Percentiles rank a stretch among this genome's conserved stretches.
phyloP scores from a whole-genome alignment of 2,797 vertebrate species.

The Platyrinchus mystaceus region DNA sequence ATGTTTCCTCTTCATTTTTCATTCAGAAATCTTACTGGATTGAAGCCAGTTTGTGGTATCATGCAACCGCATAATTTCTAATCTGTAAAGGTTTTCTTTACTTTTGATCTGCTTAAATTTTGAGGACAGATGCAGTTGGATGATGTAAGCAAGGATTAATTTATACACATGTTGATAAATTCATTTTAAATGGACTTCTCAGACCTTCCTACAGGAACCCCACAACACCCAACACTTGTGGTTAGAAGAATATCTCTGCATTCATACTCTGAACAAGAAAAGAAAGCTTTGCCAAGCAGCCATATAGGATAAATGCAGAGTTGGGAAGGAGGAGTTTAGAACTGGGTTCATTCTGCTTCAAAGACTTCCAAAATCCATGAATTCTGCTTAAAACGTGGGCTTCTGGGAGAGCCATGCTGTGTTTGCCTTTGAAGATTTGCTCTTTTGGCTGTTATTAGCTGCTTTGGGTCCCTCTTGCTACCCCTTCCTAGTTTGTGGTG shows the following conservation, averaged over 20 bases:
- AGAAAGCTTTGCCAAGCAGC: background rate
- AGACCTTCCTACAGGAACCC: background rate
- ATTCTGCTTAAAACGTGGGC: background rate
- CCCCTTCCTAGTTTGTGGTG: background rate
- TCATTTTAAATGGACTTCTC: background rate
- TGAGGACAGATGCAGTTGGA: background rate
- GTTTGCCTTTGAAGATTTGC: background rate
- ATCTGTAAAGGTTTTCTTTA: background rate
- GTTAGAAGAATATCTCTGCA: background rate
- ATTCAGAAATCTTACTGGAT: background rate
- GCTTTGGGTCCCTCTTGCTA: background rate
- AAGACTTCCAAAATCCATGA: background rate
- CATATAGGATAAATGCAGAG: background rate
- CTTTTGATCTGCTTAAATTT: background rate
- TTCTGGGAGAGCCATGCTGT: background rate
- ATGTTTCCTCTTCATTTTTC: background rate
- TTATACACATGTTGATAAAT: background rate
- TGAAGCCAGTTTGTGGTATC: background rate
- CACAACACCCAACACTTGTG: accelerated
- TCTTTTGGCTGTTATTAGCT: background rate
- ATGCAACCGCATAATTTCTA: background rate
- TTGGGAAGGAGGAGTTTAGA: background rate
- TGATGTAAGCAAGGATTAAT: background rate
- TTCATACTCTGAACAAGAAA: background rate
- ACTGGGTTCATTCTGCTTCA: background rate